Conservation (phyloP, 2,113 vertebrate species). For the Aspidoscelis tigris region DNA sequence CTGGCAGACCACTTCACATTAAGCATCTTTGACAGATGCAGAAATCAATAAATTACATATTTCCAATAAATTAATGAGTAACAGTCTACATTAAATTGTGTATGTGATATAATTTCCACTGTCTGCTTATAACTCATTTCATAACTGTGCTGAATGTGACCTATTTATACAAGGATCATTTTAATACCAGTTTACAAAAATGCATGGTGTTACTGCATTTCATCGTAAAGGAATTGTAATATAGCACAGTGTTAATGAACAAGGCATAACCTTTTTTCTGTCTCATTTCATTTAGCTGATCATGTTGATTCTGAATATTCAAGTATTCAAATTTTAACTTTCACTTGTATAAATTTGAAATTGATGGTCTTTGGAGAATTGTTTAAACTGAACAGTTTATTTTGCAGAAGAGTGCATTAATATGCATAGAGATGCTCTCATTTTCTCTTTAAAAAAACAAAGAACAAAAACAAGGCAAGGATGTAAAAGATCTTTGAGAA, state of each 20-base stretch:
- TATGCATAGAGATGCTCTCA: constrained; percentile 17
- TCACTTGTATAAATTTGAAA: constrained; percentile 13
- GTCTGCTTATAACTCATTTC: not conserved
- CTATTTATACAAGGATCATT: not conserved
- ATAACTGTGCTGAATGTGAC: not conserved
- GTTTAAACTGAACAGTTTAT: constrained; percentile 20
- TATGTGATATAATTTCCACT: not conserved
- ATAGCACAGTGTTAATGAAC: constrained; percentile 8
- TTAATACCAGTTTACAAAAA: constrained; percentile 17
- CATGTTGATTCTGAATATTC: constrained; percentile 18
- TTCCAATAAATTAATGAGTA: not conserved
- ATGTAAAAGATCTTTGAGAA: constrained; percentile 1
- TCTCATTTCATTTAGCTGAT: constrained; percentile 30
- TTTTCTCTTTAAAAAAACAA: not conserved
- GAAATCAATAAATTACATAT: constrained; percentile 4
- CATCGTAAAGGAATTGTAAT: constrained; percentile 21
- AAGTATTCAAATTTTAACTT: not conserved
- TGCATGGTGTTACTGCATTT: constrained; percentile 8
- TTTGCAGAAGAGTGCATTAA: constrained; percentile 34
- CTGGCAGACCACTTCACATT: not conserved
- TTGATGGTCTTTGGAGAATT: constrained; percentile 27
- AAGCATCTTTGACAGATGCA: not conserved
- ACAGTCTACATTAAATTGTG: not conserved
- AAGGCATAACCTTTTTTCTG: not conserved
- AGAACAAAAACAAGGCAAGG: constrained; percentile 3